Conservation (phyloP, 2,797 vertebrate species). For the Paratrypauchen microcephalus region DNA sequence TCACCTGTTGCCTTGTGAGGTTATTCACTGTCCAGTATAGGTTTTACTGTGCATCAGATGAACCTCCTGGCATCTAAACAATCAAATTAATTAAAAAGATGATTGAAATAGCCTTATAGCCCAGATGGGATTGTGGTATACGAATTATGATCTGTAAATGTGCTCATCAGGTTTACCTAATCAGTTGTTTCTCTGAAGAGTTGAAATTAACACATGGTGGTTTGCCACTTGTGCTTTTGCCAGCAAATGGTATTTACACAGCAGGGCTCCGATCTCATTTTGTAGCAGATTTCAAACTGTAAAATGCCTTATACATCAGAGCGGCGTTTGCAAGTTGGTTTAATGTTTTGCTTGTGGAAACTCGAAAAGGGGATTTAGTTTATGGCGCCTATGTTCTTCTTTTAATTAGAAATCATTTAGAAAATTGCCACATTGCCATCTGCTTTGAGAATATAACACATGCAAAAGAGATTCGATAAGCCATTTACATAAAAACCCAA, state of each 20-base stretch:
- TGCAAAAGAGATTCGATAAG: slow-evolving; percentile 49
- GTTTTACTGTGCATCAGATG: slow-evolving; percentile 10
- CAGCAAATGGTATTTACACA: slow-evolving; percentile 37
- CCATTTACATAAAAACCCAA: slow-evolving; percentile 46
- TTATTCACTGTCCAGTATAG: not conserved
- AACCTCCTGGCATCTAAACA: not conserved
- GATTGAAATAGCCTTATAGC: slow-evolving; percentile 1
- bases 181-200: slow-evolving; percentile 25
- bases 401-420: slow-evolving; percentile 67
- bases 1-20: not conserved
- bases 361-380: slow-evolving; percentile 34
- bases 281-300: slow-evolving; percentile 43
- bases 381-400: slow-evolving; percentile 48
- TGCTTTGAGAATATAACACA: slow-evolving; percentile 64
- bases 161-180: slow-evolving; percentile 11
- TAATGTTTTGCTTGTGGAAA: slow-evolving; percentile 47
- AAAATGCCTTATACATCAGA: slow-evolving; percentile 48
- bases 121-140: slow-evolving; percentile 5
- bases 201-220: slow-evolving; percentile 21
- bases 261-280: slow-evolving; percentile 26
- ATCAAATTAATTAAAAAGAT: slow-evolving; percentile 11
- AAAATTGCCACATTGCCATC: slow-evolving; percentile 67
- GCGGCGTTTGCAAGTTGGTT: slow-evolving; percentile 39
- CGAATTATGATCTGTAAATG: slow-evolving; percentile 12
- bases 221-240: slow-evolving; percentile 29